Base-by-base conservation (phyloP, 2,888 invertebrate genomes). In the Biston stratarius region DNA sequence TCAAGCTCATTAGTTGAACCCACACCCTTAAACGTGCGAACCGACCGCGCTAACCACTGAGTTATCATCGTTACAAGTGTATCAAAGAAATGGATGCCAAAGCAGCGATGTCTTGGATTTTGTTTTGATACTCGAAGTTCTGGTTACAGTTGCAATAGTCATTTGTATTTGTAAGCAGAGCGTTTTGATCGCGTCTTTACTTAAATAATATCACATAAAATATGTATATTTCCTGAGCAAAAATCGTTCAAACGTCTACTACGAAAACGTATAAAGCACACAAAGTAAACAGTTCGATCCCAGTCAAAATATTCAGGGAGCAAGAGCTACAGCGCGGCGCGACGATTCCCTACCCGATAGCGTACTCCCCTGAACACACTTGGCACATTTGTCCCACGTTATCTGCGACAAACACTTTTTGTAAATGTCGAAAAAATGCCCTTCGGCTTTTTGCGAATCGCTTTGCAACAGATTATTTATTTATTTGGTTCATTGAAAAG, bases 381-480 rank as follows among this genome's bases (percentile, higher is more conserved):
- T 69, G 74, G 73, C 76, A 75, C 83, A 85, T 86, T 88, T 86
- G 85, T 87, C 82, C 77, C 71, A 53, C 73, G 77, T 85, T 90
- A 90, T 90, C 90, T 83, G 72, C 69, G 69, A 79, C 83, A 85
- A 84, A 86, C 88, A 88, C 82, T 84, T 82, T 79, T 73, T 73
- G 64, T 70, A 74, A 77, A 78, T 70, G 77, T 63, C 52, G 63
- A 64, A 75, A 74, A 78, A 76, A 72, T 62, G 70, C 72, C 61
- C 62, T 55, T 61, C 68, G 69, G 71, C 72, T 69, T 75, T 76
- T 75, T 71, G 56, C 63, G 62, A 61, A 61, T 64, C 52, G 34
- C 58, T 62, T 72, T 42, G 49, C 34, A 45, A 49, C 40, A 61
- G 36, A 55, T 61, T 55, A 45, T 51, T 15, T 14, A 24, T 24